A percentile compares a stretch with the other conserved stretches of the same genome.
phyloP scores from a whole-genome alignment of 2,113 vertebrate genomes.

The Sphaerodactylus townsendi region DNA sequence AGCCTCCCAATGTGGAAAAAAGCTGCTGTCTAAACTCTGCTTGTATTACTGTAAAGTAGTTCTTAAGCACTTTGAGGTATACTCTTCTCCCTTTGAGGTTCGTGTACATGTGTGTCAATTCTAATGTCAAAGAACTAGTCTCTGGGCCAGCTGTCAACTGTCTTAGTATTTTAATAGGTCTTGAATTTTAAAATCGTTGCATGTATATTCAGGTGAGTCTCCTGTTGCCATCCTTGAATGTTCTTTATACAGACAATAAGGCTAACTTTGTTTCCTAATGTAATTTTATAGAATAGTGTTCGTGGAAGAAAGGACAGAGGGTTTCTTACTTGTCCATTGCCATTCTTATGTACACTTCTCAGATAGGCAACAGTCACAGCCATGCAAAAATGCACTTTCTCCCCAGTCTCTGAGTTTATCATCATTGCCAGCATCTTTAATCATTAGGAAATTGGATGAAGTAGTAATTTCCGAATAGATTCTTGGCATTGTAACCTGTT shows the following conservation, averaged over 20 bases:
- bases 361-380: not conserved
- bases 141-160: not conserved
- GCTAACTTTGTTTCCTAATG: not conserved
- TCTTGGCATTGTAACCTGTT: not conserved
- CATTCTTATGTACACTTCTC: not conserved
- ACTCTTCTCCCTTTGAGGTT: not conserved
- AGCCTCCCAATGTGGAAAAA: not conserved
- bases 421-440: not conserved
- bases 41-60: not conserved
- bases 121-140: not conserved
- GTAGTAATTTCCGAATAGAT: not conserved
- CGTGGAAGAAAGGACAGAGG: not conserved
- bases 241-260: not conserved
- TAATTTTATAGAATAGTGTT: not conserved
- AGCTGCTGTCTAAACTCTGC: not conserved
- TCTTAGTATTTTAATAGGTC: not conserved
- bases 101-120: not conserved
- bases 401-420: not conserved
- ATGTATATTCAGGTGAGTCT: conserved; percentile 5
- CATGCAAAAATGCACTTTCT: not conserved
- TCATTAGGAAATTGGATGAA: not conserved
- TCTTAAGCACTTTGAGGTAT: not conserved
- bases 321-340: not conserved
- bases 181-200: not conserved
- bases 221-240: not conserved